Base-by-base conservation (phyloP, 2,113 vertebrate genomes). In the Callipepla squamata region DNA sequence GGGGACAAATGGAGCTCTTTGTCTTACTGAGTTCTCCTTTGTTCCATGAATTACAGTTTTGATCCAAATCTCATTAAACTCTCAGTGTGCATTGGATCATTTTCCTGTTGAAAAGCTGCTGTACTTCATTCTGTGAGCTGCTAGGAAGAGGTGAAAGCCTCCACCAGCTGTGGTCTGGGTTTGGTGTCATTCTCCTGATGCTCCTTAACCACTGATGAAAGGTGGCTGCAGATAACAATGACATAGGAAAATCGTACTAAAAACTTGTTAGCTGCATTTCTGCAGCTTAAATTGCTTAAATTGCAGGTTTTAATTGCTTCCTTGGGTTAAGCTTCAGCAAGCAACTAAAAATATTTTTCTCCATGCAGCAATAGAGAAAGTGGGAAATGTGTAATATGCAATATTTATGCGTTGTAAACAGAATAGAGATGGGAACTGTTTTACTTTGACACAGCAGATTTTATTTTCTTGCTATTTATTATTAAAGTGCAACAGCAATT, bases 101-200 rank as follows among this genome's bases (percentile, higher is more conserved):
- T 85, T 83, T 92, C 55, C 73, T 51, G 2, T 7, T 13, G 58
- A 66, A 63, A 36, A 90, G 57, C 85, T 91, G 57, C 62, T 89
- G 57, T 78, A 63, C 38, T 70, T 32, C 82, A 63, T 53, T 74
- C 85, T 68, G 75, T 3, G 67, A 47, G 57, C 76, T 65, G 38
- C 78, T 32, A 7, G 62, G 79, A 74, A 82, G 89, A 90, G 77
- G 83, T 83, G 89, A 80, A 73, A 86, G 87, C 48, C 84, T 86
- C 20, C 32, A 47, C 44, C 92, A 93, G 91, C 89, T 90, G 86
- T 51, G 80, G 72, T 76, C 92, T 90, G 80, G 67, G 16, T 83
- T 69, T 74, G 47, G 62, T 90, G 67, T 76, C 51, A 2, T 28
- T 53, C 61, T 93, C 76, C 67, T 42, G 3, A 23, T 51, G 75